Base-by-base conservation (phyloP, 2,888 invertebrate species). In the Melipona beecheii region DNA sequence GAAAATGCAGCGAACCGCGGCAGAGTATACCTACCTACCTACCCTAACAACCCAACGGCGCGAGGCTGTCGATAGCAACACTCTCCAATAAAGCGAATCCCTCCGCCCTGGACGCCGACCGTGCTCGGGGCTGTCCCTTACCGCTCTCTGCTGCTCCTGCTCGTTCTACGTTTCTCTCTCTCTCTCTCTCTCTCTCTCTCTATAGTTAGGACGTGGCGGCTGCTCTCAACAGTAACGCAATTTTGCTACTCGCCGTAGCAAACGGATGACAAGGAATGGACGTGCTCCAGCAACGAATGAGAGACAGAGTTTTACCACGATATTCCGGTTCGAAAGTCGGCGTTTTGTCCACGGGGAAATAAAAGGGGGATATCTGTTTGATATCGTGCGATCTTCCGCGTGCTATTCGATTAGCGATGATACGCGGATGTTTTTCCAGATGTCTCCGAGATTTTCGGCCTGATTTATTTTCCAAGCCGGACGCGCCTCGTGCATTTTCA, bases 61-160 rank as follows among this genome's bases (percentile, higher is more conserved):
- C 88, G 90, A 89, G 90, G 89, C 92, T 93, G 93, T 92, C 93
- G 93, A 93, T 93, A 92, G 92, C 92, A 91, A 92, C 93, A 92
- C 93, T 93, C 91, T 93, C 93, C 92, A 93, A 93, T 93, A 93
- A 93, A 93, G 92, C 90, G 91, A 87, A 91, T 93, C 89, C 89
- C 89, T 85, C 84, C 84, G 80, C 83, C 81, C 78, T 81, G 86
- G 84, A 87, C 89, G 84, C 85, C 79, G 75, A 75, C 78, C 81
- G 66, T 78, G 68, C 66, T 81, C 78, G 58, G 64, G 73, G 78
- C 83, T 86, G 75, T 84, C 87, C 84, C 84, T 79, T 75, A 75
- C 85, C 74, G 85, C 68, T 78, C 75, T 77, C 70, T 69, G 36
- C 75, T 68, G 76, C 64, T 74, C 58, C 75, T 76, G 73, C 70